These are phyloP conservation scores for Drosophila anomalata DNA, from an alignment of 2,888 invertebrate species.

Conservation along the genomic window DNA sequence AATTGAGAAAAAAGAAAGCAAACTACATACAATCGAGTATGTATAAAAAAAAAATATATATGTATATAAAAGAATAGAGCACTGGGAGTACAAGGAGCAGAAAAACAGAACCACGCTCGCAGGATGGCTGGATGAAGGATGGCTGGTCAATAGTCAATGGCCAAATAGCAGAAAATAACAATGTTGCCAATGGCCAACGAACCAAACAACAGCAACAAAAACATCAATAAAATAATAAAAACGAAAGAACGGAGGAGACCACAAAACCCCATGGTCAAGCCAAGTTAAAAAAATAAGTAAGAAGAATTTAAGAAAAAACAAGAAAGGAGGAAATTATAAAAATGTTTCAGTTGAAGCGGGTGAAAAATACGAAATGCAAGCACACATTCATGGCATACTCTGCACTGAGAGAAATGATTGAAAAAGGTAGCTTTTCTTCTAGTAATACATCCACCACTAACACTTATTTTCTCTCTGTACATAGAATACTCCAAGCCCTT, in stretches of 20 bases:
- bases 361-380: slow-evolving; percentile 60
- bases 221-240: slow-evolving; percentile 39
- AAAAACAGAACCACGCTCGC: neutral
- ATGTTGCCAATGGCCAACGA: slow-evolving; percentile 78
- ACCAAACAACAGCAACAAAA: slow-evolving; percentile 63
- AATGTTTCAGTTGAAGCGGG: slow-evolving; percentile 71
- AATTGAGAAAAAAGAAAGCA: slow-evolving; percentile 25
- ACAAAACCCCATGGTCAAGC: slow-evolving; percentile 40
- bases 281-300: slow-evolving; percentile 19
- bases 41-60: slow-evolving; percentile 12
- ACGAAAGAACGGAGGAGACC: slow-evolving; percentile 23
- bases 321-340: slow-evolving; percentile 71
- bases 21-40: slow-evolving; percentile 5
- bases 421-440: neutral
- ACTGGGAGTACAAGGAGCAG: slow-evolving; percentile 9
- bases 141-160: slow-evolving; percentile 72
- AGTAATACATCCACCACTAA: neutral
- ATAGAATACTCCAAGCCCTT: neutral
- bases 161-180: slow-evolving; percentile 79
- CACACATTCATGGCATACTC: slow-evolving; percentile 7
- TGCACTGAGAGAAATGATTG: slow-evolving; percentile 3
- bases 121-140: slow-evolving; percentile 23
- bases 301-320: slow-evolving; percentile 18
- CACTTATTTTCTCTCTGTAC: neutral
- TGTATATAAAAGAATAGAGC: neutral